phyloP scores from a whole-genome alignment of 1,140 invertebrate species.

The Nasonia giraulti region DNA sequence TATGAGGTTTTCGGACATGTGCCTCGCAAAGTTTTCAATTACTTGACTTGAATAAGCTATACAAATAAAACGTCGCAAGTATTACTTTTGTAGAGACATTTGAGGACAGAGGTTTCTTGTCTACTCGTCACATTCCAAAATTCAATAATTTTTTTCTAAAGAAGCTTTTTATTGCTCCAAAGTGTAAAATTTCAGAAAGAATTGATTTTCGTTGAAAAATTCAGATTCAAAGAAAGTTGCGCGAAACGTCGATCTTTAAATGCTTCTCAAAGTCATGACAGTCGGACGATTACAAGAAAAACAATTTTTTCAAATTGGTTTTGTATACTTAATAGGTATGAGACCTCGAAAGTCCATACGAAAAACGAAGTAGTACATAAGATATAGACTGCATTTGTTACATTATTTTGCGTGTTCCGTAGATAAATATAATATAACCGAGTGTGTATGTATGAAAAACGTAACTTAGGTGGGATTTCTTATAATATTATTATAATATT shows the following conservation, averaged over 20 bases:
- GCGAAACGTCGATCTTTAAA: constrained; percentile 60
- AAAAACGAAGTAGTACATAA: constrained; percentile 66
- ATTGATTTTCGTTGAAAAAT: not conserved
- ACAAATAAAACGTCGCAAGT: constrained; percentile 46
- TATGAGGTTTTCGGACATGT: constrained; percentile 38
- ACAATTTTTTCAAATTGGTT: constrained; percentile 56
- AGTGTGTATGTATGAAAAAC: constrained; percentile 70
- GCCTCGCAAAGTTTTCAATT: constrained; percentile 38
- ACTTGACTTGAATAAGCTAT: constrained; percentile 35
- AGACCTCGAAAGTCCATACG: constrained; percentile 59
- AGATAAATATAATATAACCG: constrained; percentile 70
- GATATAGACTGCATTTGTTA: constrained; percentile 62
- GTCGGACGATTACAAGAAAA: constrained; percentile 62
- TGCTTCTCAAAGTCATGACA: constrained; percentile 66
- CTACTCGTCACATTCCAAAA: not conserved
- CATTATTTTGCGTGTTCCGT: constrained; percentile 60
- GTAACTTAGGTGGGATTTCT: constrained; percentile 71
- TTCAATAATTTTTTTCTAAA: not conserved
- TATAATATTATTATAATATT: constrained; percentile 66
- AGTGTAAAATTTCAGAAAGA: not conserved
- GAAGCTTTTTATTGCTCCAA: not conserved
- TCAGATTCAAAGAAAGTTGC: constrained; percentile 8
- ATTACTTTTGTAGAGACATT: constrained; percentile 47
- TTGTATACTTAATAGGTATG: constrained; percentile 37
- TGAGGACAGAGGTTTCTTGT: constrained; percentile 53